Conservation (phyloP, 1,140 invertebrate genomes). For the Gonatopus flavifemur region DNA sequence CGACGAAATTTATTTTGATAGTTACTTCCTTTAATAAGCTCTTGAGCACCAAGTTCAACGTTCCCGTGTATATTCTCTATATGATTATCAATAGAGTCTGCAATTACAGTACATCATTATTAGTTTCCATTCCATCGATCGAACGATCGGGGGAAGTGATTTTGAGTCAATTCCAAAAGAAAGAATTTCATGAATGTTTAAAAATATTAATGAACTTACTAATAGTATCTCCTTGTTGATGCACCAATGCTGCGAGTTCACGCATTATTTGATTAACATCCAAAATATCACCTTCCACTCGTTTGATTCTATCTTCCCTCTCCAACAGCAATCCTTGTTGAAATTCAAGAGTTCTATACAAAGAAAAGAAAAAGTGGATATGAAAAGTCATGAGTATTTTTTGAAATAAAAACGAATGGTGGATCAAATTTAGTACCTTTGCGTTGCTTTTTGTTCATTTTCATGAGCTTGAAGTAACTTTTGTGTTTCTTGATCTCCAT, state of each 20-base stretch:
- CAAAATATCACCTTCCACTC: slow-evolving; percentile 82
- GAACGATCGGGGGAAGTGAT: not conserved
- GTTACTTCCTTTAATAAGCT: slow-evolving; percentile 76
- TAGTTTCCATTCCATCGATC: too few species aligned
- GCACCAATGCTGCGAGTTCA: slow-evolving; percentile 78
- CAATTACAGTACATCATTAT: slow-evolving; percentile 31
- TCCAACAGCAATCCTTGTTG: slow-evolving; percentile 76
- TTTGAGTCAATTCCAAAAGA: slow-evolving; percentile 16
- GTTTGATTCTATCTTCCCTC: slow-evolving; percentile 70
- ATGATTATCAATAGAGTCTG: slow-evolving; percentile 87
- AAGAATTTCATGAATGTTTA: too few species aligned
- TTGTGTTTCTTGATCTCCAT: slow-evolving; percentile 54
- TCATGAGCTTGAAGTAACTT: slow-evolving; percentile 45
- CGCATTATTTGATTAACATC: slow-evolving; percentile 93
- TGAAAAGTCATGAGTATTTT: not conserved
- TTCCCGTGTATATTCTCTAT: slow-evolving; percentile 76
- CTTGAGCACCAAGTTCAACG: slow-evolving; percentile 76
- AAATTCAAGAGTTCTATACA: slow-evolving; percentile 64
- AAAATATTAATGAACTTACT: slow-evolving; percentile 65
- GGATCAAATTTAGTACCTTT: slow-evolving; percentile 35
- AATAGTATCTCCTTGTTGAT: slow-evolving; percentile 79
- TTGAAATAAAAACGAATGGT: not conserved
- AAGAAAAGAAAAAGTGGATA: slow-evolving; percentile 5
- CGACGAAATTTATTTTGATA: slow-evolving; percentile 74
- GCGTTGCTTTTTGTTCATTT: slow-evolving; percentile 35